Base-by-base conservation (phyloP, 2,888 invertebrate species). In the Tuberolachnus salignus region DNA sequence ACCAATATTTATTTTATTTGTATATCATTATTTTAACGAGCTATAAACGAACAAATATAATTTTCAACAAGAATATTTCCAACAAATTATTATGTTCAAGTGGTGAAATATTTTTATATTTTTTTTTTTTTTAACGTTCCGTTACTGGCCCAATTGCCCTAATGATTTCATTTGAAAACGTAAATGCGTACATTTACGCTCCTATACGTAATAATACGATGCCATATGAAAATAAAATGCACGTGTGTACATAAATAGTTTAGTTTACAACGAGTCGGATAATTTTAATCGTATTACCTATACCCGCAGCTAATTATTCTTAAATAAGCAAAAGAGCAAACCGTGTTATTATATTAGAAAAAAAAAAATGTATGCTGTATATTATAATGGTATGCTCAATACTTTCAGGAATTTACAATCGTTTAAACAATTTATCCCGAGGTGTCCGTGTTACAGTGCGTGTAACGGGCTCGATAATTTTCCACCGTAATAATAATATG, bases 401-500 rank as follows among this genome's bases (percentile, higher is more conserved):
- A 42, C 13, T n/a, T 53, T 16, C 42, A 51, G 49, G 78, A 78
- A 78, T 78, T 78, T 61, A 69, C 57, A 69, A 59, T 59, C 57
- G 59, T 69, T 59, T 51, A 34, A 69, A 69, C 59, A 69, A 78
- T 78, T 78, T 51, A 26, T 51, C 13, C 19, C 23, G 69, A 21
- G 26, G 57, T 57, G 78, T 69, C 69, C 21, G 6, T 34, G n/a
- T 4, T 34, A 34, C 34, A 3, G 69, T 49, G 57, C 49, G 19
- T 59, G 57, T 46, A 67, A 69, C 57, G 61, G 59, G 49, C 59
- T 69, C 59, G 69, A 78, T 69, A 78, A 78, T 78, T 78, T 67
- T 69, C 59, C 66, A 26, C 57, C 26, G 34, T 64, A 59, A 19
- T 14, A 26, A 26, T 34, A 57, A 3, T 11, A 59, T 11, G 23